Base-by-base conservation (phyloP, 2,113 vertebrate species). In the Brachypteracias leptosomus region DNA sequence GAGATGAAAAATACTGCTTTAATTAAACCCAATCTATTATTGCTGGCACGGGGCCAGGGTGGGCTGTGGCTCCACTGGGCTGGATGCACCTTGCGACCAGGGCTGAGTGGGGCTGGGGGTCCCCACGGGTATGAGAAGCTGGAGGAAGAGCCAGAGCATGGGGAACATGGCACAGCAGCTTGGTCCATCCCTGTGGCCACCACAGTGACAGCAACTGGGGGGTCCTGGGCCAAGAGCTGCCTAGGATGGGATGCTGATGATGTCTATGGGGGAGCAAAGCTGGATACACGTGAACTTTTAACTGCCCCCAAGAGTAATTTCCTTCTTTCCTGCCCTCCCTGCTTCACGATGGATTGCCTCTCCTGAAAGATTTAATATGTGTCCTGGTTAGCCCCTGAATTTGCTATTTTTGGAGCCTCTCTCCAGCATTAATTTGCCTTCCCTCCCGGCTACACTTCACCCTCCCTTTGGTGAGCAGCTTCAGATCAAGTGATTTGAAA, bases 1-100 rank as follows among this genome's bases (percentile, higher is more conserved):
- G 72, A 95, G 89, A 95, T 42, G 81, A 77, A 90, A 89, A 96
- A 89, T 35, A 75, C 61, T 76, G 90, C 68, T 92, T 92, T 96
- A 95, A 96, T 93, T 92, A 94, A 97, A 96, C 14, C 72, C 33
- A 76, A 83, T 6, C 21, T 73, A 46, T 82, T 95, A 83, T 82
- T 82, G 66, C 22, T 94, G 96, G 95, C 94, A 17, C 2, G 0
- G 35, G 16, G 89, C 95, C 92, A 63, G 4, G 6, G 38, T 0
- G 7, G 33, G 52, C 44, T 18, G 7, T 0, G 17, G 62, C 62
- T 85, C 76, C 31, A 70, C 5, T 15, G 52, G 83, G 88, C 55
- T 88, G 91, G 57, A n/a, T 81, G 89, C 89, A 92, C 86, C 70
- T 93, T 51, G 25, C 6, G 28, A 40, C 66, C 8, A 2, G 2